phyloP scores from a whole-genome alignment of 2,888 invertebrate genomes.

The Onchidella celtica region DNA sequence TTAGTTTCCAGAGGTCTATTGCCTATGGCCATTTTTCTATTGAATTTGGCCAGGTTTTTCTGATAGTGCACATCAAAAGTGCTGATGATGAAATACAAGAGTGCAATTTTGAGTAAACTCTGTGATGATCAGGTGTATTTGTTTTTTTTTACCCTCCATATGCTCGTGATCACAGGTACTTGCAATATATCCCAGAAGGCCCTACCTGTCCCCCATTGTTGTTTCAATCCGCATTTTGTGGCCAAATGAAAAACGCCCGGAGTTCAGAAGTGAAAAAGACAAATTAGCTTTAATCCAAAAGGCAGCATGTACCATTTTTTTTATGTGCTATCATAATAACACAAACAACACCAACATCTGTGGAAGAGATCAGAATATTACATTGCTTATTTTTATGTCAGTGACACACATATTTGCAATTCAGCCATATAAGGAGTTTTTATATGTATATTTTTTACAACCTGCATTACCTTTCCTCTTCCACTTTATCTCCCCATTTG shows the following conservation, averaged over 20 bases:
- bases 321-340: neutral
- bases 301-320: neutral
- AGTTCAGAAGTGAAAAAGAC: neutral
- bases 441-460: neutral
- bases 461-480: no score
- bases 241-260: neutral
- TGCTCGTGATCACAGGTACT: constrained; percentile 26
- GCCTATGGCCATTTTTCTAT: no score
- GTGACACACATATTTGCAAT: neutral
- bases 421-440: neutral
- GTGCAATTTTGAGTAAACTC: no score
- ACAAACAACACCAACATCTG: neutral
- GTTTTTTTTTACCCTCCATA: no score
- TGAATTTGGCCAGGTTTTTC: no score
- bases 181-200: constrained; percentile 31
- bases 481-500: no score
- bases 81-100: no score
- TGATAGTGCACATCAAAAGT: no score
- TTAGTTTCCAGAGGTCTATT: no score
- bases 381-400: no score
- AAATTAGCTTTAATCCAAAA: constrained; percentile 5
- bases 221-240: constrained; percentile 6
- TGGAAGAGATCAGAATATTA: neutral
- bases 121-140: no score
- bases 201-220: constrained; percentile 7